Evolutionary conservation across 2,888 invertebrate genomes (phyloP), one percentile per base, ranked within the genome.

Genomic region (Lasioglossum vierecki): DNA sequence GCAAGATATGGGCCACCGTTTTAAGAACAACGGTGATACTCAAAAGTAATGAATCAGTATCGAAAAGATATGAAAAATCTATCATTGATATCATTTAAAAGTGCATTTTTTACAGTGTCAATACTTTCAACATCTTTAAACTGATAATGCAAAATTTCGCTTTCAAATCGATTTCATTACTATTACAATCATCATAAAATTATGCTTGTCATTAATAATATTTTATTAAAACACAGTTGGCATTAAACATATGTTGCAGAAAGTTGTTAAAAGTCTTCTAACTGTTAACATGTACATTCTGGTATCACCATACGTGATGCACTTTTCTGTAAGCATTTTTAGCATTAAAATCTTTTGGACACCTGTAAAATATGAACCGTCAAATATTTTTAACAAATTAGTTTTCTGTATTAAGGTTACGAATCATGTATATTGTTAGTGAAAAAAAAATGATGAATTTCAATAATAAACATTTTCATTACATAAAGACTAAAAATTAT

Each of bases 51-150:
- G 60, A 79, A n/a, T 39, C 46, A 53, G 26, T 35, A 73, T 76
- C 39, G 18, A 57, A 80, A 11, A 57, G 78, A 46, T 78, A 49
- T 60, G 46, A 76, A 76, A 57, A 22, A 79, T 81, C 60, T 77
- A 39, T 77, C 30, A 73, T 81, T 84, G 79, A 53, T 79, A 76
- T 85, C 79, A 81, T 82, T 81, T 87, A 77, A 68, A 75, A 89
- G 79, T 83, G 86, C 84, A 82, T 85, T 86, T 87, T 86, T 82
- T 87, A 88, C 87, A 88, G 88, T 88, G 88, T 91, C 87, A 89
- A 88, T 30, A 89, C 63, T 30, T 63, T 63, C 26, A 80, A 90
- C 89, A 88, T 91, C 88, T 91, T 92, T 90, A 91, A 91, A 91
- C 85, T 84, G 81, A 83, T 80, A 78, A 83, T 78, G 68, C 53